Base-by-base conservation (phyloP, 2,888 invertebrate species). In the Bembecia ichneumoniformis region DNA sequence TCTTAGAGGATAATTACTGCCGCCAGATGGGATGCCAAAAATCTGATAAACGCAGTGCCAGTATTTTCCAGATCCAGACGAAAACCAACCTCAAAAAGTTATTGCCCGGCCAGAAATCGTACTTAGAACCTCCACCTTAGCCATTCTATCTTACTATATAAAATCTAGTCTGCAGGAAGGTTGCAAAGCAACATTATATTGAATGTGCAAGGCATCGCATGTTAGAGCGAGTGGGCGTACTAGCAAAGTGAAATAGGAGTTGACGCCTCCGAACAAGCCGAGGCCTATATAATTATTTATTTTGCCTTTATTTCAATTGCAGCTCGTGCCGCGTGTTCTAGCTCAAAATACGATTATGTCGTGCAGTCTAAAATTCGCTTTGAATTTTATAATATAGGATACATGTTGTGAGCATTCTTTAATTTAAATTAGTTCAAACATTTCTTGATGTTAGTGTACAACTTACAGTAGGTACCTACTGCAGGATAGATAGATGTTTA, bases 241-340 rank as follows among this genome's bases (percentile, higher is more conserved):
- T 36, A 47, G 53, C 52, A 64, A 66, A 67, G 64, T 68, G 68
- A 69, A 40, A 40, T 40, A 68, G 63, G 60, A 66, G 63, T 64
- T 67, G 64, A 65, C 61, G 64, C 67, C 69, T 64, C 58, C 53
- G 59, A 58, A 55, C 52, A 35, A 20, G 40, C 53, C 28, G 40
- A 40, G 13, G 40, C n/a, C 13, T 40, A 11, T 7, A 28, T 28
- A 51, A 49, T 48, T 54, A 51, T 52, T 53, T 48, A 56, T 54
- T 57, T 57, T 56, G 49, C 56, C 61, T 62, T 67, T 66, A 66
- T 68, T 65, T 62, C 56, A 55, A 62, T 58, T 60, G 55, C 54
- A 50, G 40, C 40, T 53, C 57, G 50, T 53, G 11, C 45, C 46
- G 44, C 10, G 47, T 43, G 13, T 44, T 15, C 5, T 9, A 36